phyloP scores from a whole-genome alignment of 2,797 vertebrate genomes.

The Thunnus albacares region DNA sequence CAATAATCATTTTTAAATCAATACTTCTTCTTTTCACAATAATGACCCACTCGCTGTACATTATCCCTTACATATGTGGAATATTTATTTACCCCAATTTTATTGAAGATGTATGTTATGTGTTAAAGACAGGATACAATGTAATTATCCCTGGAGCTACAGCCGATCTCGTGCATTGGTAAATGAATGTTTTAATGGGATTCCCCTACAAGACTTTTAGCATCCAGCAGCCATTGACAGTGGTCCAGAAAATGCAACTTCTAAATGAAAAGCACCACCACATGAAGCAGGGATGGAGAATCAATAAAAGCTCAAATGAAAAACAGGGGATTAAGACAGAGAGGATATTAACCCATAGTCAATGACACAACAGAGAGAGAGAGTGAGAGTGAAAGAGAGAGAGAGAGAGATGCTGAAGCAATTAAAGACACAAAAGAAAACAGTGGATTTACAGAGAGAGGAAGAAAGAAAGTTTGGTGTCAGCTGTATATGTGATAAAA shows the following conservation, averaged over 20 bases:
- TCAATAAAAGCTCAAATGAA: conserved; percentile 53
- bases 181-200: neutral
- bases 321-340: conserved; percentile 30
- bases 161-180: neutral
- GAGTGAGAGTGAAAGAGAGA: neutral
- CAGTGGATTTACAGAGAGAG: neutral
- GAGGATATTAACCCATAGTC: conserved; percentile 22
- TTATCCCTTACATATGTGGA: too few species aligned
- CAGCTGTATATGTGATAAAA: neutral
- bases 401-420: neutral
- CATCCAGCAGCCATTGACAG: neutral
- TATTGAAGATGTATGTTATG: neutral
- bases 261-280: conserved; percentile 48
- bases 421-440: conserved; percentile 11
- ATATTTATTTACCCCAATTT: neutral
- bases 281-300: conserved; percentile 43
- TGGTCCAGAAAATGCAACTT: neutral
- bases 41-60: too few species aligned
- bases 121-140: neutral
- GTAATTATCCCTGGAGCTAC: neutral
- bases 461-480: neutral
- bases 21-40: too few species aligned
- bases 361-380: neutral
- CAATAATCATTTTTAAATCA: too few species aligned
- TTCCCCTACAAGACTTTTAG: neutral